Percentiles rank a stretch among this genome's conserved stretches.
phyloP scores from a whole-genome alignment of 2,113 vertebrate species.

The Phalacrocorax aristotelis region DNA sequence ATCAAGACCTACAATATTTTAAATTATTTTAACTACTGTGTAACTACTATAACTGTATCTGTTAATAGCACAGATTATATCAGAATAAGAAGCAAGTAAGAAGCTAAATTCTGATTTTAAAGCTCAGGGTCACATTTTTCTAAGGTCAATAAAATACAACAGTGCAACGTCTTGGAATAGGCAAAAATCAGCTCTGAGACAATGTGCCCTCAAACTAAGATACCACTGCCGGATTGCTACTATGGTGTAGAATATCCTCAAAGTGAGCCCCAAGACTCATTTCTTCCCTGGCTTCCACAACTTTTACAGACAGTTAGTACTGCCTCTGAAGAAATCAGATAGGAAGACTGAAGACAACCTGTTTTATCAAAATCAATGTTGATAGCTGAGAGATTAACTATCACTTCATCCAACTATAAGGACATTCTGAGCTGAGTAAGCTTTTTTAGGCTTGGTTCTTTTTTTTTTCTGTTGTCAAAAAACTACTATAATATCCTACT shows the following conservation, averaged over 20 bases:
- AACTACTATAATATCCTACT: neutral
- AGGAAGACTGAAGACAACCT: neutral
- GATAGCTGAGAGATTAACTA: neutral
- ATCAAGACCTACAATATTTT: neutral
- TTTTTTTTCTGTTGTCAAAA: neutral
- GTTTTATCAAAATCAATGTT: neutral
- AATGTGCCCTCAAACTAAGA: neutral
- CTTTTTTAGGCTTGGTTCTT: neutral
- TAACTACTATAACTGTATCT: neutral
- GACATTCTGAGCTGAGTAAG: neutral
- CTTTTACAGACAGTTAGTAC: neutral
- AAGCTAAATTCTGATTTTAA: neutral
- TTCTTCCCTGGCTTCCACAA: neutral
- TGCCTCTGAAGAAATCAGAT: neutral
- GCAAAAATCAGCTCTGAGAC: neutral
- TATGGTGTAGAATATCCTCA: neutral
- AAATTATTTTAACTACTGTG: neutral
- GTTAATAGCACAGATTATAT: neutral
- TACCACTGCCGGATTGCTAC: neutral
- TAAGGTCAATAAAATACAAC: neutral
- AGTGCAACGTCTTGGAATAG: neutral
- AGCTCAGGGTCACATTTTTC: constrained; percentile 15
- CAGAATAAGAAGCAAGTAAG: neutral
- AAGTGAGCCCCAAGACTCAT: neutral
- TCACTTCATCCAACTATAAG: neutral